Evolutionary conservation across 37 sponge, comb jelly and placozoan species (phyloP), one percentile per base, ranked within the genome.

Genomic region (Chondrosia reniformis): DNA sequence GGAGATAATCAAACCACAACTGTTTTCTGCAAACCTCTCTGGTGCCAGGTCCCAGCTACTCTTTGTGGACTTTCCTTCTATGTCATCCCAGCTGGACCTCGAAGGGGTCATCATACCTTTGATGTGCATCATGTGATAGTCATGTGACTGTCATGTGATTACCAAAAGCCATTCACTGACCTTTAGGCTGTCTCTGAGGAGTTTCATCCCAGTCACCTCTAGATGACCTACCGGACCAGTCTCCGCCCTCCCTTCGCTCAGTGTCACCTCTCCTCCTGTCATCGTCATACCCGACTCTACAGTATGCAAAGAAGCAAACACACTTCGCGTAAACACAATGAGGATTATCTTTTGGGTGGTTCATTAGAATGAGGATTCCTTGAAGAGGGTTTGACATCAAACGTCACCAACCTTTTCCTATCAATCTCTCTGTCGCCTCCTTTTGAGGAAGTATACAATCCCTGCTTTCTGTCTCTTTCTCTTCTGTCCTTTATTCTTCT

Each of bases 1-100:
- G n/a, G n/a, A n/a, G n/a, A n/a, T n/a, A n/a, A n/a, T n/a, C n/a
- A n/a, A n/a, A n/a, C n/a, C n/a, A n/a, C n/a, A n/a, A n/a, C n/a
- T n/a, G n/a, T n/a, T n/a, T 49, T 10, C 30, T 59, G 28, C 21
- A 9, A 25, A 39, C 45, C 74, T 71, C 61, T 44, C 74, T 1
- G 94, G 83, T 15, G 85, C 80, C 46, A 69, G 67, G 71, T 96
- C 97, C 97, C 97, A 96, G 41, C 75, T 83, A 44, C 85, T 80
- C n/a, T 36, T 5, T 13, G 49, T 56, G 15, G 74, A 78, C 10
- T 84, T 67, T 4, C 64, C 59, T 6, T 77, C 85, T 0, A 41
- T 71, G 19, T 78, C 90, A 24, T 98, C 99, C 96, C 95, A 95
- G 3, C 82, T 80, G 24, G 87, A 79, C 9, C 86, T 67, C 21